These are phyloP conservation scores for Lepas anatifera DNA, from an alignment of 2,888 invertebrate genomes.

Conservation along the genomic window DNA sequence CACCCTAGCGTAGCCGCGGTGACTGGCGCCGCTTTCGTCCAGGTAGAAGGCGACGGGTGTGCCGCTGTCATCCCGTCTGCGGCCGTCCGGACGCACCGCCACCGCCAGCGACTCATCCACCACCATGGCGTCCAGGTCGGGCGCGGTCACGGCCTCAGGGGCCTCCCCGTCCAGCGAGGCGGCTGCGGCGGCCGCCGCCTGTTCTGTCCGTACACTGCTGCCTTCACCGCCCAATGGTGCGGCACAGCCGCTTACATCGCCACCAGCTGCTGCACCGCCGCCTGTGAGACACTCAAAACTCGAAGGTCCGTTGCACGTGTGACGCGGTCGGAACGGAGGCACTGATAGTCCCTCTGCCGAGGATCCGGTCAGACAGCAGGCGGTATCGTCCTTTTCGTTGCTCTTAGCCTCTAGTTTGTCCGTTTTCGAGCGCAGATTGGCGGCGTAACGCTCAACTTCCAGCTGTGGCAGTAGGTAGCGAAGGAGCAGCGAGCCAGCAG, in stretches of 20 bases:
- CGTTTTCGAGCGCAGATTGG: background rate
- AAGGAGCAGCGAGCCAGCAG: no score
- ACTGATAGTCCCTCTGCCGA: background rate
- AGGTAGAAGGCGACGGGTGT: background rate
- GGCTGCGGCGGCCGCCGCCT: no score
- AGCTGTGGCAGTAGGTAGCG: background rate
- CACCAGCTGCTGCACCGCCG: no score
- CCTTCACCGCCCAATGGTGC: no score
- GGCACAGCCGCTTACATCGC: no score
- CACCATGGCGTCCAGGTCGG: background rate
- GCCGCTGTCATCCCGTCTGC: no score
- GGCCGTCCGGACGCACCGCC: background rate
- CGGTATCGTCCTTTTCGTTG: background rate
- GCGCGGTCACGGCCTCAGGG: background rate
- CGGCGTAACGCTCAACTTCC: background rate
- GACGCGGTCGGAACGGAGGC: background rate
- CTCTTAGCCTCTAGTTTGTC: background rate
- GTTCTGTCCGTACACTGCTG: no score
- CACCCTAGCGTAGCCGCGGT: background rate
- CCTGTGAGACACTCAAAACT: no score
- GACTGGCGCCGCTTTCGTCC: background rate
- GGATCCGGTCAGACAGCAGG: background rate
- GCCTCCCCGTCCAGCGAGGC: background rate
- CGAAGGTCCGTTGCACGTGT: no score
- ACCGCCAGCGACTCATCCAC: background rate